These are phyloP conservation scores for Dolichoris vasculosae DNA, from an alignment of 1,140 invertebrate genomes.

Conservation along the genomic window DNA sequence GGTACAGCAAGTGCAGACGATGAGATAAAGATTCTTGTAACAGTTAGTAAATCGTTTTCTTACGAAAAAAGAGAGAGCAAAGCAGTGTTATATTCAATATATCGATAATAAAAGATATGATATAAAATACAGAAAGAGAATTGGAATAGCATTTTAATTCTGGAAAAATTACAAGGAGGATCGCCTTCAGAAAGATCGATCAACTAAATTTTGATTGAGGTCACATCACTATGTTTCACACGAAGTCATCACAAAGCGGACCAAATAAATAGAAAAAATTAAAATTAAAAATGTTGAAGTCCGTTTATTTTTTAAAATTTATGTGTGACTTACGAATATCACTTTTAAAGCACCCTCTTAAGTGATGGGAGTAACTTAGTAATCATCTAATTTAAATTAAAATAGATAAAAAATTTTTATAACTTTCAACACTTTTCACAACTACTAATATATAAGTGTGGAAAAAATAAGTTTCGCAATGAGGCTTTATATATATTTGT, in stretches of 20 bases:
- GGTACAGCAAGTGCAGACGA: not conserved
- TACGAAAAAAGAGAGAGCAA: not conserved
- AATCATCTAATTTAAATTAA: not conserved
- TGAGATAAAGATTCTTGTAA: constrained; percentile 7
- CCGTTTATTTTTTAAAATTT: constrained; percentile 11
- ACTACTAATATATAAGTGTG: not conserved
- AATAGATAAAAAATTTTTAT: not conserved
- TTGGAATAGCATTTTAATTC: constrained; percentile 7
- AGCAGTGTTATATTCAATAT: not conserved
- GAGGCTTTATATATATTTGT: not conserved
- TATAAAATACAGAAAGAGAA: constrained; percentile 3
- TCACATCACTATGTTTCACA: not conserved
- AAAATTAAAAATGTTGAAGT: not conserved
- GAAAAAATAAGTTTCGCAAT: not conserved
- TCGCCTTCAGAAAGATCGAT: constrained; percentile 31
- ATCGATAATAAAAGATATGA: not conserved
- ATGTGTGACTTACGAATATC: not conserved
- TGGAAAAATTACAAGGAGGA: constrained; percentile 9
- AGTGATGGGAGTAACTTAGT: too few species aligned
- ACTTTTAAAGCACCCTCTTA: too few species aligned
- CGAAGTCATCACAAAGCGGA: constrained; percentile 3
- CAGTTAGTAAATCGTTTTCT: not conserved
- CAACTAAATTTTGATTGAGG: constrained; percentile 50
- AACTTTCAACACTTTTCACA: constrained; percentile 7
- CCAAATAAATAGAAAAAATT: not conserved